phyloP scores from a whole-genome alignment of 2,797 vertebrate species.

The Nyctalus aviator region DNA sequence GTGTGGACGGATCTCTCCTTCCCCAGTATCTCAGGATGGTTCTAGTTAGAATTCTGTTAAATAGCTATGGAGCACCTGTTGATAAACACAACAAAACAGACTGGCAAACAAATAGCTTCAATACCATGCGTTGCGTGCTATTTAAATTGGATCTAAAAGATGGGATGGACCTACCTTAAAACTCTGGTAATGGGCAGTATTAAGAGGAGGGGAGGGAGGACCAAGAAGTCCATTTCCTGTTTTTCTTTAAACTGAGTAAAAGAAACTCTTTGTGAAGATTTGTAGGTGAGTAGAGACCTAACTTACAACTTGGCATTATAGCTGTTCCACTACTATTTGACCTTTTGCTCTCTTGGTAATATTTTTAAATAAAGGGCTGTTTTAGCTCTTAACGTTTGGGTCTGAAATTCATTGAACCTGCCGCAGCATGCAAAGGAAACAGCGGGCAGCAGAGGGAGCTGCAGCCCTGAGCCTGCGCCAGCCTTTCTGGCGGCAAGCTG shows the following conservation, averaged over 20 bases:
- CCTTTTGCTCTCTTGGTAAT: not conserved
- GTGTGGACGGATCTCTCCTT: not conserved
- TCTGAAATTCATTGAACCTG: slow-evolving; percentile 26
- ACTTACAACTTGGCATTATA: not conserved
- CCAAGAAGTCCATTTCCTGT: not conserved
- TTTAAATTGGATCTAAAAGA: slow-evolving; percentile 45
- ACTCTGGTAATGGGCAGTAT: not conserved
- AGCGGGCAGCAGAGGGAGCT: slow-evolving; percentile 84
- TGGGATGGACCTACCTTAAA: not conserved
- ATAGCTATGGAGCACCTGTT: not conserved
- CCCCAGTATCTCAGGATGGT: not conserved
- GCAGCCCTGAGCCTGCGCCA: slow-evolving; percentile 39
- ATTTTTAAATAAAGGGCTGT: not conserved
- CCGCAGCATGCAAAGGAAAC: not conserved
- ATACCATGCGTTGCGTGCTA: not conserved
- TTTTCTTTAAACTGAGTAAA: slow-evolving; percentile 26
- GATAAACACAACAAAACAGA: not conserved
- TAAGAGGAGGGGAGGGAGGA: not conserved
- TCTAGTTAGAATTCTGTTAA: slow-evolving; percentile 23
- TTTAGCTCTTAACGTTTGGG: not conserved
- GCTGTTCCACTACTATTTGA: not conserved
- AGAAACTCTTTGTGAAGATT: not conserved
- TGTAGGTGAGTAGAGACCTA: not conserved
- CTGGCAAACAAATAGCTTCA: not conserved
- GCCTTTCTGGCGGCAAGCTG: slow-evolving; percentile 50